Evolutionary conservation across 2,888 invertebrate genomes (phyloP).

Genomic region (Coelinius sp.): DNA sequence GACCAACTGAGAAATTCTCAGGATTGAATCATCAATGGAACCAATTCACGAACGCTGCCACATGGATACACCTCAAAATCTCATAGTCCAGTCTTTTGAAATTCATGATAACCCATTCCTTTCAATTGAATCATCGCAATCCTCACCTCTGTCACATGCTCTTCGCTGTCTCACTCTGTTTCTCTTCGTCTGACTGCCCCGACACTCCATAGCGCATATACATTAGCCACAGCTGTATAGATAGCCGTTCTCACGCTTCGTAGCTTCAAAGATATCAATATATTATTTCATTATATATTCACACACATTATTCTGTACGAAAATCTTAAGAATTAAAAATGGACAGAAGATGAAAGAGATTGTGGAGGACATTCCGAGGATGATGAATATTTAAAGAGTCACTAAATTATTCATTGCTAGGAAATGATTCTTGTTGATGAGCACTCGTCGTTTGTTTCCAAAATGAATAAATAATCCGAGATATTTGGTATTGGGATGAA

Average conservation of each 20-base stretch:
- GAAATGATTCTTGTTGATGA: background rate
- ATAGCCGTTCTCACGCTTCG: slow-evolving; percentile 65
- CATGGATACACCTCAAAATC: background rate
- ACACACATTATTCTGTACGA: background rate
- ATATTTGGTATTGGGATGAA: background rate
- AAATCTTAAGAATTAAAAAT: background rate
- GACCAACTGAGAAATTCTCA: slow-evolving; percentile 32
- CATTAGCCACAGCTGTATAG: slow-evolving; percentile 65
- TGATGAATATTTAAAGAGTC: background rate
- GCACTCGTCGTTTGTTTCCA: too few relatives aligned
- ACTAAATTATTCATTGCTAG: too few relatives aligned
- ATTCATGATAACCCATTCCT: slow-evolving; percentile 12
- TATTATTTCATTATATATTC: background rate
- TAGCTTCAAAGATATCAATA: slow-evolving; percentile 58
- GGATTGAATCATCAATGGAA: slow-evolving; percentile 40
- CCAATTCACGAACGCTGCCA: slow-evolving; percentile 41
- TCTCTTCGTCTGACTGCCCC: slow-evolving; percentile 16
- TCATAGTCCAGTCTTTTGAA: slow-evolving; percentile 1
- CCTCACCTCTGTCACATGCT: slow-evolving; percentile 20
- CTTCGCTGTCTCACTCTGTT: slow-evolving; percentile 30
- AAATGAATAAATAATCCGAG: background rate
- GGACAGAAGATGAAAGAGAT: background rate
- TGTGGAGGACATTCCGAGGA: background rate
- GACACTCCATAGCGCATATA: slow-evolving; percentile 50
- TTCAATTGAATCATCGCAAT: background rate